These are phyloP conservation scores for Mormoops blainvillei DNA, from an alignment of 2,113 vertebrate genomes.

Conservation along the genomic window DNA sequence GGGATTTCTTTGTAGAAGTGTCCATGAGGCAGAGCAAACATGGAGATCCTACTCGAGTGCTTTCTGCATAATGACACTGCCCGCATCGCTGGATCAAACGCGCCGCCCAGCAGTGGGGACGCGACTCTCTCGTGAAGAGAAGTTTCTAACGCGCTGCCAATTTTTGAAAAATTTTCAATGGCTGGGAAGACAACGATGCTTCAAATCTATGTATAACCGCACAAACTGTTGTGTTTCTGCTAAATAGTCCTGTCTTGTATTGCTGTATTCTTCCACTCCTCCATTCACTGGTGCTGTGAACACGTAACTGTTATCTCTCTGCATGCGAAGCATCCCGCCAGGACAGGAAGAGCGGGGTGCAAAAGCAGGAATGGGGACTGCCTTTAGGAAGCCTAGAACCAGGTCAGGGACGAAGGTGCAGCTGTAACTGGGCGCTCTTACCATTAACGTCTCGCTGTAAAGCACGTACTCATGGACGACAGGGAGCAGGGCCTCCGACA, in stretches of 20 bases:
- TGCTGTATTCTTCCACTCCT: background rate
- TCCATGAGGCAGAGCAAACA: background rate
- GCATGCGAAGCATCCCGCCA: background rate
- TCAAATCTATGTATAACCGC: background rate
- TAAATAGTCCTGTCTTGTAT: background rate
- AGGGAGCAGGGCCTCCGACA: constrained; percentile 86
- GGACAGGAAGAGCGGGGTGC: background rate
- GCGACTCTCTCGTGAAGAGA: background rate
- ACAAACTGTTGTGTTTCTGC: background rate
- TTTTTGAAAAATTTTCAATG: background rate
- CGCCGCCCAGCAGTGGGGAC: background rate
- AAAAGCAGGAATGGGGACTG: background rate
- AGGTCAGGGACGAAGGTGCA: background rate
- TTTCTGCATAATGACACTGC: background rate
- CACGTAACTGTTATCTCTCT: background rate
- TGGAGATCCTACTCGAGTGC: background rate
- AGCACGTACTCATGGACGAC: constrained; percentile 92
- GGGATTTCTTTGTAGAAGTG: constrained; percentile 35
- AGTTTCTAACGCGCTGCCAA: background rate
- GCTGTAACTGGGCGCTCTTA: constrained; percentile 70
- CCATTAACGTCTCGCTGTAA: constrained; percentile 92
- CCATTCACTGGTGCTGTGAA: background rate
- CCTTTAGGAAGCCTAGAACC: background rate
- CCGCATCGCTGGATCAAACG: background rate
- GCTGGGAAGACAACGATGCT: background rate